phyloP scores from a whole-genome alignment of 2,113 vertebrate genomes.

The Rhineura floridana region DNA sequence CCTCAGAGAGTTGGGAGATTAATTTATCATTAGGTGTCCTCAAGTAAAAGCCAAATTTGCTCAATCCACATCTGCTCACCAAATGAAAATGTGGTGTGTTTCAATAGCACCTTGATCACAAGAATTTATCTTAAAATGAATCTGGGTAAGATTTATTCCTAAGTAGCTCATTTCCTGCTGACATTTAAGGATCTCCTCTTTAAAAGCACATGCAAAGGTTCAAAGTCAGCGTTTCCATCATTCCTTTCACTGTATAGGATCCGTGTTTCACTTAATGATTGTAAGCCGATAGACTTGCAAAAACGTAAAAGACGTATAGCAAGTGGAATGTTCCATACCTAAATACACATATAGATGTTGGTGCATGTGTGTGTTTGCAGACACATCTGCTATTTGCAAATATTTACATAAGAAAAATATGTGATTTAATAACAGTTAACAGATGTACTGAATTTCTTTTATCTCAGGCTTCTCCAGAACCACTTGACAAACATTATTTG shows the following conservation, averaged over 20 bases:
- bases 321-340: not conserved
- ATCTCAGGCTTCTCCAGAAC: not conserved
- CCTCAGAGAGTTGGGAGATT: constrained; percentile 28
- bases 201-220: constrained; percentile 27
- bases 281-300: not conserved
- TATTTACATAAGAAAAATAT: constrained; percentile 19
- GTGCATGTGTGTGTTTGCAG: not conserved
- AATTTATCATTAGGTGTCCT: constrained; percentile 52
- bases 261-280: constrained; percentile 7
- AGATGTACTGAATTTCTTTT: not conserved
- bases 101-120: constrained; percentile 58
- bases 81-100: constrained; percentile 74
- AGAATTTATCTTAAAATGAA: constrained; percentile 51
- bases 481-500: not conserved
- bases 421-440: constrained; percentile 11
- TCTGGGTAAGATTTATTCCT: constrained; percentile 46
- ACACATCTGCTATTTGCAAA: not conserved
- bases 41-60: constrained; percentile 40
- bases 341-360: not conserved
- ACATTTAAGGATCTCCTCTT: constrained; percentile 34
- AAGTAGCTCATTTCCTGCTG: constrained; percentile 38
- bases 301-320: not conserved
- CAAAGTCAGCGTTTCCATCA: constrained; percentile 9
- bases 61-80: constrained; percentile 66
- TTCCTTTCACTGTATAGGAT: constrained; percentile 27